Evolutionary conservation across 2,113 vertebrate genomes (phyloP).

Genomic region (Podarcis muralis): DNA sequence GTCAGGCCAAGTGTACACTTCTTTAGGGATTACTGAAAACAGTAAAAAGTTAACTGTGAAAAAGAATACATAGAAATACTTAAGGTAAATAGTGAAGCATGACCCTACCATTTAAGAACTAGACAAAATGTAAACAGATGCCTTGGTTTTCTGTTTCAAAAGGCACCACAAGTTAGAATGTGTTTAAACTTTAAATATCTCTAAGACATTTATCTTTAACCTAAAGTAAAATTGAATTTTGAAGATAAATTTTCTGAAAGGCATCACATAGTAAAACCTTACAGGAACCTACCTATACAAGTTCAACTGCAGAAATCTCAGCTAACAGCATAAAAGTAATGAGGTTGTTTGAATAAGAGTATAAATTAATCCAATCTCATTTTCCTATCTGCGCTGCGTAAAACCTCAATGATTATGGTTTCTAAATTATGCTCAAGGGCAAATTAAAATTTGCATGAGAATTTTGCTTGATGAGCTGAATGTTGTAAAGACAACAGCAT

Average conservation of each 20-base stretch:
- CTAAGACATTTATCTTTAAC: constrained; percentile 68
- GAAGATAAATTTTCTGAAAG: constrained; percentile 70
- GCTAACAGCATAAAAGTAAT: constrained; percentile 95
- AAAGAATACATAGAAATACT: constrained; percentile 76
- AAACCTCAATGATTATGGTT: constrained; percentile 99
- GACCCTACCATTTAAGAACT: constrained; percentile 57
- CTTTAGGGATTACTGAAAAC: constrained; percentile 87
- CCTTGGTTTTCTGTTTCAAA: constrained; percentile 54
- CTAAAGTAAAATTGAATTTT: constrained; percentile 64
- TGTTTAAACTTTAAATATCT: constrained; percentile 74
- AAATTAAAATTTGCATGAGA: constrained; percentile 99
- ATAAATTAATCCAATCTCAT: constrained; percentile 95
- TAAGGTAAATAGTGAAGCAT: constrained; percentile 69
- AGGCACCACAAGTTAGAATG: constrained; percentile 59
- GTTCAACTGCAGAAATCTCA: constrained; percentile 85
- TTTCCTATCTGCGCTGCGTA: constrained; percentile 88
- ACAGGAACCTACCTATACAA: constrained; percentile 84
- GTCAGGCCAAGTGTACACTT: constrained; percentile 93
- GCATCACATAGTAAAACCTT: constrained; percentile 71
- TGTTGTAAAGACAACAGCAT: constrained; percentile 88
- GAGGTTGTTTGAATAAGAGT: constrained; percentile 96
- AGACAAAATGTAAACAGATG: constrained; percentile 72
- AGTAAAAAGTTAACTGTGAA: constrained; percentile 81
- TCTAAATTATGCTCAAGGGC: constrained; percentile 99
- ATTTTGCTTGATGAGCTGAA: constrained; percentile 89